phyloP scores from a whole-genome alignment of 2,113 vertebrate species.

The Atlantisia rogersi region DNA sequence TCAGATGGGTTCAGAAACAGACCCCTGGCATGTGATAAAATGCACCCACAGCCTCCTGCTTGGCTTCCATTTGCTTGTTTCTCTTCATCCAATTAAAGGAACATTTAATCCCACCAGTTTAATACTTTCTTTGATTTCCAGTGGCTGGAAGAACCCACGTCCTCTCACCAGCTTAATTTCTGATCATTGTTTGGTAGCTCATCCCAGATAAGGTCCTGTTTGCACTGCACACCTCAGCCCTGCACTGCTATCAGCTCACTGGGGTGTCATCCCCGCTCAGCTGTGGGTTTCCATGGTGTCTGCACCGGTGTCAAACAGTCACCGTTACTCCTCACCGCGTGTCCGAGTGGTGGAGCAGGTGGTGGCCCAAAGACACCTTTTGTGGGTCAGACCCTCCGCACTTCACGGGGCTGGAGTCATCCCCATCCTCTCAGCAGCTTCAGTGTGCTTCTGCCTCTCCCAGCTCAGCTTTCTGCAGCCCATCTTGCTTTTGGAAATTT shows the following conservation, averaged over 20 bases:
- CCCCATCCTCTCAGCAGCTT: background rate
- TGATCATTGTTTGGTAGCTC: background rate
- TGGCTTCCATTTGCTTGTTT: background rate
- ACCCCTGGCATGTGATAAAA: background rate
- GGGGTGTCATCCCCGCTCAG: accelerated
- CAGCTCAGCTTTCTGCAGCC: background rate
- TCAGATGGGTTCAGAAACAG: background rate
- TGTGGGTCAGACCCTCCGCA: accelerated
- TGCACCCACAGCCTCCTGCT: background rate
- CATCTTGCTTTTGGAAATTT: background rate
- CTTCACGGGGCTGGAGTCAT: background rate
- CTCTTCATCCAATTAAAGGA: background rate
- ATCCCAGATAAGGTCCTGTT: accelerated
- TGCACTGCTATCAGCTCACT: background rate
- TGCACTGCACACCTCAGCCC: background rate
- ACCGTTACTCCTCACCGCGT: accelerated
- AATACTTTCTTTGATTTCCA: background rate
- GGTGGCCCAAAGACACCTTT: background rate
- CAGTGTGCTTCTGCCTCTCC: background rate
- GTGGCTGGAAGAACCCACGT: background rate
- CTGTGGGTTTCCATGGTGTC: accelerated
- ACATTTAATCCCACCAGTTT: background rate
- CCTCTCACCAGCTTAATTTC: background rate
- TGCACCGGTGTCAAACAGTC: accelerated
- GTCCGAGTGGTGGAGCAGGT: accelerated